Conservation (phyloP, 1,140 invertebrate genomes). For the Stegodyphus dumicola region DNA sequence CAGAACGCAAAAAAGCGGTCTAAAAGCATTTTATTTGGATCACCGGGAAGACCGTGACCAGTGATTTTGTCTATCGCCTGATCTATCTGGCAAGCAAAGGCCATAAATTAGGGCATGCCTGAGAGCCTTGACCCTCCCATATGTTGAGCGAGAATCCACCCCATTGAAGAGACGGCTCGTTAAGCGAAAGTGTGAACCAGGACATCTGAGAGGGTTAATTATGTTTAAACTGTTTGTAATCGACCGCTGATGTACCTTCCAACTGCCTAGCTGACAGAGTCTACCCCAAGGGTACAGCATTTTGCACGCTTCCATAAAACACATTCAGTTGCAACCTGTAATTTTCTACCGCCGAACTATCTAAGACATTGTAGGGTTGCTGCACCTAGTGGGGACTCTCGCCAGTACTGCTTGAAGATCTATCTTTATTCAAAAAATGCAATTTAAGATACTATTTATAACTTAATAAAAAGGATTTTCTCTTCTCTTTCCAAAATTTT, state of each 20-base stretch:
- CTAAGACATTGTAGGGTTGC: neutral
- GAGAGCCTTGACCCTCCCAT: constrained; percentile 11
- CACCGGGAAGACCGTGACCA: neutral
- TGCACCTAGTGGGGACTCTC: neutral
- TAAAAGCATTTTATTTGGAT: neutral
- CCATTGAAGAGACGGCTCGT: neutral
- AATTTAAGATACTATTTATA: no score
- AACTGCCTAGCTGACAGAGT: neutral
- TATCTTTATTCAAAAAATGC: no score
- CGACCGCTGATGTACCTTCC: constrained; percentile 3
- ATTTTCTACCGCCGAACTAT: constrained; percentile 4
- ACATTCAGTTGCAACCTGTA: constrained; percentile 7
- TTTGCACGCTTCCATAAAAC: constrained; percentile 15
- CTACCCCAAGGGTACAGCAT: neutral
- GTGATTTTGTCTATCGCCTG: neutral
- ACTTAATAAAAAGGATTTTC: no score
- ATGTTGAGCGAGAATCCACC: neutral
- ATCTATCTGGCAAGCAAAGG: neutral
- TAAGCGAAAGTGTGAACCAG: constrained; percentile 16
- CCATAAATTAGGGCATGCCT: constrained; percentile 10
- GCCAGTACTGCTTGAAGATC: neutral
- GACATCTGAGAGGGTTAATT: constrained; percentile 20
- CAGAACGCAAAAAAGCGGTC: neutral
- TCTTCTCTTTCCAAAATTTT: no score
- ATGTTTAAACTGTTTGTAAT: constrained; percentile 35